Evolutionary conservation across 2,888 invertebrate genomes (phyloP), one percentile per base, ranked within the genome.

Genomic region (Cyclophora albipunctata): DNA sequence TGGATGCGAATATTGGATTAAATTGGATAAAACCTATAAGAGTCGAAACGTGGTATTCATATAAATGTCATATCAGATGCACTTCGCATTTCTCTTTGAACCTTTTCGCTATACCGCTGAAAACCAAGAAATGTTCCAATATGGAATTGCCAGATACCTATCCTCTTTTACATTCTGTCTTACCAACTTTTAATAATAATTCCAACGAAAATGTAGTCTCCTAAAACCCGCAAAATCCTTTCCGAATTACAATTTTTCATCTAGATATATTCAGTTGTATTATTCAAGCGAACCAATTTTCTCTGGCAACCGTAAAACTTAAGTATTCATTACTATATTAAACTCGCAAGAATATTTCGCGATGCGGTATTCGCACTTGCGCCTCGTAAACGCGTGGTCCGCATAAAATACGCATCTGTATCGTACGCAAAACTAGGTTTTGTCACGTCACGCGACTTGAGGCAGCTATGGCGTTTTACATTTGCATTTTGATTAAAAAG

Each of bases 11-110:
- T 58, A 59, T 59, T 47, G 59, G 56, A 59, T 57, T n/a, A n/a
- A n/a, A n/a, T n/a, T n/a, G n/a, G n/a, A 55, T 55, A 72, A 72
- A 73, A 71, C 69, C 70, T 69, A 74, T 73, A 74, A 70, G 66
- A 67, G 57, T 58, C 57, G 67, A 65, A 69, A 69, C 68, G 70
- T 67, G 69, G 66, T 62, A 66, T 64, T 71, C 67, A 67, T 71
- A 72, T 66, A 70, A 72, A 72, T 68, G 68, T 69, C 67, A 64
- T 60, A 63, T 71, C 45, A 52, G 45, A 45, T 37, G 45, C 44
- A 35, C 43, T 48, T 46, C 44, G 43, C 53, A 58, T 59, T 55
- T 42, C 43, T 45, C 20, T 54, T 53, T 49, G 45, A 51, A 46
- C 47, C 47, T 51, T 46, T 45, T 48, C 48, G 44, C 49, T 53